Percentiles rank a stretch among this genome's conserved stretches.
Evolutionary conservation across 2,888 invertebrate species (phyloP).

Genomic region (Diploptera punctata): DNA sequence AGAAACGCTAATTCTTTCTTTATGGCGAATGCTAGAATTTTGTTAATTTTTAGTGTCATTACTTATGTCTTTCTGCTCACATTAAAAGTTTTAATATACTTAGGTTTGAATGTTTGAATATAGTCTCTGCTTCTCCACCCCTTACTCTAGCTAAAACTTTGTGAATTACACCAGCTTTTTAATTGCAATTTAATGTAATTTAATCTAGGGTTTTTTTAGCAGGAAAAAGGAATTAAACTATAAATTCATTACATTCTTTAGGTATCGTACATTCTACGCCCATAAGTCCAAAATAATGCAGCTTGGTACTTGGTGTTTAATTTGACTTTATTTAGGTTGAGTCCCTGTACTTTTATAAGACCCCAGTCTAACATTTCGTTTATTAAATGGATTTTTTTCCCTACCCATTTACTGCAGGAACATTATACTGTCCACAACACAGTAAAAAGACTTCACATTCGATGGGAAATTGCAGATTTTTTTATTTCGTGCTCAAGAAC

Average conservation of each 20-base stretch:
- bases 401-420: background rate
- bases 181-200: slow-evolving; percentile 3
- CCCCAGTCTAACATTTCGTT: slow-evolving; percentile 3
- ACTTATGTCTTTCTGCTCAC: background rate
- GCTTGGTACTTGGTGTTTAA: background rate
- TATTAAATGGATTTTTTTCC: slow-evolving; percentile 8
- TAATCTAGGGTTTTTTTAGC: background rate
- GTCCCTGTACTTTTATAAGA: slow-evolving; percentile 1
- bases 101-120: background rate
- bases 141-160: background rate
- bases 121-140: background rate
- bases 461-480: no score
- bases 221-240: background rate
- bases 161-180: background rate
- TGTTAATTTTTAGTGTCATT: background rate
- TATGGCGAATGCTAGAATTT: background rate
- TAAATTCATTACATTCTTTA: slow-evolving; percentile 2
- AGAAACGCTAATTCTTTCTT: background rate
- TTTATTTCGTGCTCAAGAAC: no score
- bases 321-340: background rate
- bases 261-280: background rate
- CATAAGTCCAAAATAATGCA: background rate
- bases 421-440: background rate
- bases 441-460: no score
- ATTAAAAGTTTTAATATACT: background rate